These are phyloP conservation scores for Chelmon rostratus DNA, from an alignment of 2,797 vertebrate species.

Conservation along the genomic window DNA sequence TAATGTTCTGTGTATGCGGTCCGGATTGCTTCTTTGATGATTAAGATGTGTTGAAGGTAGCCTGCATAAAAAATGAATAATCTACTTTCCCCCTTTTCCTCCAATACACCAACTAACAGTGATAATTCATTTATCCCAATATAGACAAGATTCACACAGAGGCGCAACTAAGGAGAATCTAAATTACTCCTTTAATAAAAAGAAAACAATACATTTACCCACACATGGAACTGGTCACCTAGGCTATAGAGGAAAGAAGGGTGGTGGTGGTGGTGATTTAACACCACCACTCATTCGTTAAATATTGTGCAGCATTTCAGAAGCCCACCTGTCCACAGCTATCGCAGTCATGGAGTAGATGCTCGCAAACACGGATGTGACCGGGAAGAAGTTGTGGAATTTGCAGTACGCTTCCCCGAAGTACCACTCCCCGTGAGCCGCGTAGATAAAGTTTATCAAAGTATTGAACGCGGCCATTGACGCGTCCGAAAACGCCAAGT, in stretches of 20 bases:
- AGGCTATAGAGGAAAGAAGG: neutral
- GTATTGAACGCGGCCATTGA: slow-evolving; percentile 98
- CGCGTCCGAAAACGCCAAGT: slow-evolving; percentile 96
- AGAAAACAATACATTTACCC: neutral
- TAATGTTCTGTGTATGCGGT: neutral
- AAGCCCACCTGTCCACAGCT: slow-evolving; percentile 94
- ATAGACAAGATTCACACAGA: neutral
- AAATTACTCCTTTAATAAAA: no score
- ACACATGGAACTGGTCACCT: neutral
- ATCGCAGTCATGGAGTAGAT: slow-evolving; percentile 99
- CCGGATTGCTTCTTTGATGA: slow-evolving; percentile 16
- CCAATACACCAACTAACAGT: neutral
- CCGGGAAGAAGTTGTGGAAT: slow-evolving; percentile 99
- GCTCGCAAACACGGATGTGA: slow-evolving; percentile 96
- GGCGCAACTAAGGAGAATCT: neutral
- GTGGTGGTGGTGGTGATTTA: neutral
- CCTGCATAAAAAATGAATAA: neutral
- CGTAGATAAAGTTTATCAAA: slow-evolving; percentile 96
- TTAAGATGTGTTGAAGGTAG: slow-evolving; percentile 3
- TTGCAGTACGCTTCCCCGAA: slow-evolving; percentile 96
- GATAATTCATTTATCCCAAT: neutral
- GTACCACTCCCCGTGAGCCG: slow-evolving; percentile 95
- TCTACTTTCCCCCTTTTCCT: neutral
- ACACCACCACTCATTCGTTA: neutral
- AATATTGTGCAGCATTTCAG: neutral